A percentile compares a stretch with the other conserved stretches of the same genome.
phyloP scores from a whole-genome alignment of 2,888 invertebrate species.

The Agriopis marginaria region DNA sequence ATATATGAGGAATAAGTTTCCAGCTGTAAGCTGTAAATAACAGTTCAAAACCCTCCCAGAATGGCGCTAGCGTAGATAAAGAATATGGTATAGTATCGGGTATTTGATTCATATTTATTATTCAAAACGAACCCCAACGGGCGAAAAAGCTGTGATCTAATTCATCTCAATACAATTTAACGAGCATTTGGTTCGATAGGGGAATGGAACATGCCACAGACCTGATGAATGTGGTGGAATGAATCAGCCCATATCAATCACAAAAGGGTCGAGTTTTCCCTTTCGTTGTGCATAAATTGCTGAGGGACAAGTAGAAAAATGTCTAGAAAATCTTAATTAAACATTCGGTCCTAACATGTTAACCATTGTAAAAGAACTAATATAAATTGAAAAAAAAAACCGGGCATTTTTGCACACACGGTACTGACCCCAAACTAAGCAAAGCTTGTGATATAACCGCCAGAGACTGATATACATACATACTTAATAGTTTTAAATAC shows the following conservation, averaged over 20 bases:
- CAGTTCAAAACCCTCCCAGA: no score
- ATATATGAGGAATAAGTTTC: no score
- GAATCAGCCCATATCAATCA: conserved; percentile 16
- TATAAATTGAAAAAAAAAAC: no score
- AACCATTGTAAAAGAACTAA: not conserved
- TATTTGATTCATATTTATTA: no score
- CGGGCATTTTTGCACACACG: no score
- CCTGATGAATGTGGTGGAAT: conserved; percentile 13
- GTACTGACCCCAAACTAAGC: no score
- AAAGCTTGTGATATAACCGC: no score
- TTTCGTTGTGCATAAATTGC: conserved; percentile 2
- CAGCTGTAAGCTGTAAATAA: no score
- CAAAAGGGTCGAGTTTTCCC: conserved; percentile 10
- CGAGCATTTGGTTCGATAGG: not conserved
- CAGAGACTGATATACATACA: no score
- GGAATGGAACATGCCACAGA: conserved; percentile 2
- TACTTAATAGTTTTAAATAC: no score
- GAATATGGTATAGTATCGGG: no score
- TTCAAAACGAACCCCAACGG: not conserved
- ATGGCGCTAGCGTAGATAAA: no score
- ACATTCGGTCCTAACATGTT: not conserved
- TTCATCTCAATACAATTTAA: conserved; percentile 1
- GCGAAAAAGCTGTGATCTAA: not conserved
- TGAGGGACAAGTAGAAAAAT: not conserved
- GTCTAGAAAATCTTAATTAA: conserved; percentile 3